A percentile compares a stretch with the other conserved stretches of the same genome.
Conservation (phyloP, 2,888 invertebrate species). For the Metellina segmentata region DNA sequence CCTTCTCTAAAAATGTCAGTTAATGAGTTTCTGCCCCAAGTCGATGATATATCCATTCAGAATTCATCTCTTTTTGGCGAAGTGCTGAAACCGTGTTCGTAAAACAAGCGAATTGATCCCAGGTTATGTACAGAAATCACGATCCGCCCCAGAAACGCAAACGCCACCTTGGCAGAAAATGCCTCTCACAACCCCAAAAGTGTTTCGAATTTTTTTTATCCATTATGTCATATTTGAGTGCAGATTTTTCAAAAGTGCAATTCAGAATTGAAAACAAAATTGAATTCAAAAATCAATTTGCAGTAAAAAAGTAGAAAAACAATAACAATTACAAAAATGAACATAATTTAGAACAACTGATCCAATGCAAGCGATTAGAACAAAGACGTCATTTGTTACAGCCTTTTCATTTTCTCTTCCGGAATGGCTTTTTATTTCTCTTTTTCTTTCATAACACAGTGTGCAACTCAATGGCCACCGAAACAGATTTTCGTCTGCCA, state of each 20-base stretch:
- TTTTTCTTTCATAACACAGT: not conserved
- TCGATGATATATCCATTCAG: too few relatives aligned
- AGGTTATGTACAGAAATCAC: too few relatives aligned
- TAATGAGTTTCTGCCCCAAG: too few relatives aligned
- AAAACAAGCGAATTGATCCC: too few relatives aligned
- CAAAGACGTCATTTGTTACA: slow-evolving; percentile 12
- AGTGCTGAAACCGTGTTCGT: too few relatives aligned
- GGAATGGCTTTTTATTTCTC: slow-evolving; percentile 6
- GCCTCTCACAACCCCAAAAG: too few relatives aligned
- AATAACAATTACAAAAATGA: not conserved
- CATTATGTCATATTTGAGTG: not conserved
- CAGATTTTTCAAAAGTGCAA: too few relatives aligned
- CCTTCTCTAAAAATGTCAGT: too few relatives aligned
- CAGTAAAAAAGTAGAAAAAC: not conserved
- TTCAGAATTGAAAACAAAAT: too few relatives aligned
- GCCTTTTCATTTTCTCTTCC: slow-evolving; percentile 39
- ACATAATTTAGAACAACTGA: not conserved
- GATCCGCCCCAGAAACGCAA: too few relatives aligned
- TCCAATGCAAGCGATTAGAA: not conserved
- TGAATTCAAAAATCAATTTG: not conserved
- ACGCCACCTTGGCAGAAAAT: too few relatives aligned
- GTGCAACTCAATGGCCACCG: slow-evolving; percentile 28
- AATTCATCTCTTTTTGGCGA: too few relatives aligned
- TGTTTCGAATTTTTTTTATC: not conserved
- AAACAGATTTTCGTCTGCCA: slow-evolving; percentile 55